Evolutionary conservation across 2,888 invertebrate genomes (phyloP).

Genomic region (Xylocampa areola): DNA sequence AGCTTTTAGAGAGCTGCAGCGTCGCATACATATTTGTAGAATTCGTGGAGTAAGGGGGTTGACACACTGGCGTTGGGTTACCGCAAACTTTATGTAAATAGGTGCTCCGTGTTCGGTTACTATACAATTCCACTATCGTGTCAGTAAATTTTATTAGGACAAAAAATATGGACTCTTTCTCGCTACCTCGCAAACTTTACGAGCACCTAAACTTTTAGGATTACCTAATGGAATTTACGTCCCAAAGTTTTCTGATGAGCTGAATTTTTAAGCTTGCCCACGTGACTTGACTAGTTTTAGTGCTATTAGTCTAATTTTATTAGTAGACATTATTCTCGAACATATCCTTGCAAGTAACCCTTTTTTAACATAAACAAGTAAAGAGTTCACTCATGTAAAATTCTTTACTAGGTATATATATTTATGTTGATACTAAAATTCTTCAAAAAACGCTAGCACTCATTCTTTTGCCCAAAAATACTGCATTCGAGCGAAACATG

Average conservation of each 20-base stretch:
- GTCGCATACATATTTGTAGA: slow-evolving; percentile 60
- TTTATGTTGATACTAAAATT: neutral
- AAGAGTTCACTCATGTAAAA: too few relatives aligned
- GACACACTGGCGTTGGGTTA: slow-evolving; percentile 42
- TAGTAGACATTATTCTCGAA: neutral
- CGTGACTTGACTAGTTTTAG: slow-evolving; percentile 18
- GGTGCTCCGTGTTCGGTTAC: slow-evolving; percentile 15
- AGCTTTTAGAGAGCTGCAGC: slow-evolving; percentile 79
- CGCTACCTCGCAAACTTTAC: slow-evolving; percentile 2
- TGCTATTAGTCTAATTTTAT: neutral
- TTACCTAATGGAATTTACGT: slow-evolving; percentile 34
- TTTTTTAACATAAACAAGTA: too few relatives aligned
- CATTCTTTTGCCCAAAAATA: neutral
- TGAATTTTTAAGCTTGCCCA: slow-evolving; percentile 26
- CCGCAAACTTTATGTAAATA: slow-evolving; percentile 37
- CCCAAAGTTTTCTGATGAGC: slow-evolving; percentile 31
- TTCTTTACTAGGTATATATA: too few relatives aligned
- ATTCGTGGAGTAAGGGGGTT: slow-evolving; percentile 49
- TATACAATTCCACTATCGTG: slow-evolving; percentile 5
- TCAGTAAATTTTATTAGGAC: slow-evolving; percentile 6
- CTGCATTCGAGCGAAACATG: neutral
- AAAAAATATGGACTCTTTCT: slow-evolving; percentile 24
- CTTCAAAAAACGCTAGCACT: neutral
- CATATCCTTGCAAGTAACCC: slow-evolving; percentile 3
- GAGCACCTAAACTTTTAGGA: slow-evolving; percentile 20